Evolutionary conservation across 2,113 vertebrate genomes (phyloP).

Genomic region (Macrotus californicus): DNA sequence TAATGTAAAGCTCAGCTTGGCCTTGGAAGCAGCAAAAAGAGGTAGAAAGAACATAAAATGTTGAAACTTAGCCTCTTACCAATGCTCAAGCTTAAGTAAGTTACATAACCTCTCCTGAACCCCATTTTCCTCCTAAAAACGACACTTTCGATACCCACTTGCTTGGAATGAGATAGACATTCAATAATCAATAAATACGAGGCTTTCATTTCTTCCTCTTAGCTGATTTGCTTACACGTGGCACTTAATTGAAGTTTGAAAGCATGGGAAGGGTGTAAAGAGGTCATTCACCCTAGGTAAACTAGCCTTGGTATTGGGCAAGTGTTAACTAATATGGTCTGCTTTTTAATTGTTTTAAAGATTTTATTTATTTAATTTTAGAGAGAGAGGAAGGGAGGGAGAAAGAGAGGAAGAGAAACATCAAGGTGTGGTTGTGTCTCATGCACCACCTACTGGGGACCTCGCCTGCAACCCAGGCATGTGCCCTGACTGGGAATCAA

Average conservation of each 20-base stretch:
- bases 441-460: too few relatives aligned
- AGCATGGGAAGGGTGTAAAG: not conserved
- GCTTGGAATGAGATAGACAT: not conserved
- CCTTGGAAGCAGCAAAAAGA: not conserved
- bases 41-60: not conserved
- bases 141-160: not conserved
- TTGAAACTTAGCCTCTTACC: not conserved
- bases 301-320: not conserved
- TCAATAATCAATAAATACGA: not conserved
- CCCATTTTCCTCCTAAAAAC: not conserved
- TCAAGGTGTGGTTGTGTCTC: too few relatives aligned
- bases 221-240: not conserved
- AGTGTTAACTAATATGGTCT: not conserved
- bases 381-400: too few relatives aligned
- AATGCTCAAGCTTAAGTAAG: not conserved
- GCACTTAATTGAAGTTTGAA: not conserved
- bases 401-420: too few relatives aligned
- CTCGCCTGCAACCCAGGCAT: too few relatives aligned
- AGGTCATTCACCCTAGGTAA: not conserved
- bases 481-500: too few relatives aligned
- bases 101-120: not conserved
- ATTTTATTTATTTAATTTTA: too few relatives aligned
- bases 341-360: not conserved
- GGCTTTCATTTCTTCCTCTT: not conserved
- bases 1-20: not conserved